These are phyloP conservation scores for Musca domestica DNA, from an alignment of 1,140 invertebrate species.

Conservation along the genomic window DNA sequence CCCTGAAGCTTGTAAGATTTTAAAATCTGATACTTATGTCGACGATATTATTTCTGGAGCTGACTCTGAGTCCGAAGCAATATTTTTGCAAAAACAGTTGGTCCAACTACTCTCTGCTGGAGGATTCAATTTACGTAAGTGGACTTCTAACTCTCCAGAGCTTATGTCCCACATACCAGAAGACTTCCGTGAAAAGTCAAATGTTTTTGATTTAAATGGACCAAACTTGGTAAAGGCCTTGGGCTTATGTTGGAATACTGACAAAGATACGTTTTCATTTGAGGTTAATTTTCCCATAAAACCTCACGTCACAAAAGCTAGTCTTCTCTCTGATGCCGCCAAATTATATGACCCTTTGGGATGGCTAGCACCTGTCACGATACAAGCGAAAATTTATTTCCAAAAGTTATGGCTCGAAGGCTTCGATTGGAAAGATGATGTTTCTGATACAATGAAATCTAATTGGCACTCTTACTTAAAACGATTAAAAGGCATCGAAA, in stretches of 20 bases:
- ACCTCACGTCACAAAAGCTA: slow-evolving; percentile 24
- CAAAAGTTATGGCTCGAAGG: slow-evolving; percentile 32
- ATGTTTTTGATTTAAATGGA: not conserved
- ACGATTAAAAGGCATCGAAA: too few relatives aligned
- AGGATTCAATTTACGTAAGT: slow-evolving; percentile 40
- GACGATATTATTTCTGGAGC: too few relatives aligned
- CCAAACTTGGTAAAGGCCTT: not conserved
- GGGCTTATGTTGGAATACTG: not conserved
- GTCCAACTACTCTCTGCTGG: too few relatives aligned
- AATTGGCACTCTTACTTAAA: too few relatives aligned
- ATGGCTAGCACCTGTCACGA: slow-evolving; percentile 44
- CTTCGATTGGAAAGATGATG: slow-evolving; percentile 9
- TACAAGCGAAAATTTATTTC: slow-evolving; percentile 51
- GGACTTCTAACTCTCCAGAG: not conserved
- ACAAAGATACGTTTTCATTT: not conserved
- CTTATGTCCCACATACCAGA: too few relatives aligned
- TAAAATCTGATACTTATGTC: too few relatives aligned
- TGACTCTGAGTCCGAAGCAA: too few relatives aligned
- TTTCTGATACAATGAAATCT: not conserved
- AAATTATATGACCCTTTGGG: slow-evolving; percentile 49
- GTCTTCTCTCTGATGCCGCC: slow-evolving; percentile 36
- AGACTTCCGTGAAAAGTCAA: not conserved
- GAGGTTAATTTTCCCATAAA: not conserved
- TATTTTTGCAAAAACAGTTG: too few relatives aligned
- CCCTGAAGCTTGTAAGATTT: too few relatives aligned